Evolutionary conservation across 2,113 vertebrate species (phyloP).

Genomic region (Pungitius pungitius): DNA sequence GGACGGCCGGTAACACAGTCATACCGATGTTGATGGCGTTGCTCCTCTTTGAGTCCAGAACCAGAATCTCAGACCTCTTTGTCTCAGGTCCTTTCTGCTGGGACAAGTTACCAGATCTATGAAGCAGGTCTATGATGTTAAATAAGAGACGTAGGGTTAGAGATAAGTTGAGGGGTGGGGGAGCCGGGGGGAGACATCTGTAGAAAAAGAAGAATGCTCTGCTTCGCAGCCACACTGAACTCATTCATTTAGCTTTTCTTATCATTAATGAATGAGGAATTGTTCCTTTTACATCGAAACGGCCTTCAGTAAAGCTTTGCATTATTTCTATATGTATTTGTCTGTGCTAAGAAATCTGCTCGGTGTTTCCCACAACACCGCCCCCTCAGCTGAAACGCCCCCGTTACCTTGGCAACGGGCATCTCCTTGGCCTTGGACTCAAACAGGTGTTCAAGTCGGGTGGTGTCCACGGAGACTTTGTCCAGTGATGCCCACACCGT

Average conservation of each 20-base stretch:
- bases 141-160: too few species aligned
- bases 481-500: slow-evolving; percentile 94
- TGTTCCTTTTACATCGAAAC: too few species aligned
- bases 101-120: background rate
- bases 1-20: slow-evolving; percentile 89
- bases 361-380: slow-evolving; percentile 7
- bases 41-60: slow-evolving; percentile 93
- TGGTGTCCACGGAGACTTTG: slow-evolving; percentile 85
- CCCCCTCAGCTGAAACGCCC: background rate
- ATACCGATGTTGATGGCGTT: slow-evolving; percentile 97
- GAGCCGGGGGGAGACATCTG: too few species aligned
- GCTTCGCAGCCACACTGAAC: too few species aligned
- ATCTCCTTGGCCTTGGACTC: slow-evolving; percentile 93
- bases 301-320: too few species aligned
- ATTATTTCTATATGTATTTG: background rate
- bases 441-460: slow-evolving; percentile 92
- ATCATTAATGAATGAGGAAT: too few species aligned
- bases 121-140: too few species aligned
- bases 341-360: background rate
- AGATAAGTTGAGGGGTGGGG: too few species aligned
- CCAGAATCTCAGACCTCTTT: slow-evolving; percentile 86
- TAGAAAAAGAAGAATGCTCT: too few species aligned
- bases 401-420: slow-evolving; percentile 85
- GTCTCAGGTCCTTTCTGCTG: slow-evolving; percentile 90
- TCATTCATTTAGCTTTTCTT: too few species aligned